These are phyloP conservation scores for Nothocercus julius DNA, from an alignment of 2,113 vertebrate genomes.

Conservation along the genomic window DNA sequence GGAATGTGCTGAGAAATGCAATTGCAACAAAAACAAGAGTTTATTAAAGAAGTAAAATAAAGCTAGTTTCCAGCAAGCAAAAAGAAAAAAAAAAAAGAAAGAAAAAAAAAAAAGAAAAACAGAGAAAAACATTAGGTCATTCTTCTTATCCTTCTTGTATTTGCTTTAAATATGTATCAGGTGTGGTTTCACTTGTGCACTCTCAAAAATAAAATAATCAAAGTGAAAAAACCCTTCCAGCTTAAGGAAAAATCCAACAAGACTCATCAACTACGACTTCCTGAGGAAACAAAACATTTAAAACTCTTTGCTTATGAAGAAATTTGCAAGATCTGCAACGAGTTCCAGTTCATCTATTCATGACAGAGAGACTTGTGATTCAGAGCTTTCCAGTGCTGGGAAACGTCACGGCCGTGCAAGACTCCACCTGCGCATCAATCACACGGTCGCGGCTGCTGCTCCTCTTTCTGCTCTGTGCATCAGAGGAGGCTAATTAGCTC, in stretches of 20 bases:
- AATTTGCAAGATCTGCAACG: background rate
- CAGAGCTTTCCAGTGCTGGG: background rate
- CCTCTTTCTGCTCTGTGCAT: background rate
- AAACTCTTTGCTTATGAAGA: background rate
- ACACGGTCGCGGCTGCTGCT: background rate
- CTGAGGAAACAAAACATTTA: background rate
- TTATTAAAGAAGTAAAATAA: constrained; percentile 16
- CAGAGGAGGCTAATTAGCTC: background rate
- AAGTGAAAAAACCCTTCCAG: background rate
- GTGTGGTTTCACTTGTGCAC: background rate
- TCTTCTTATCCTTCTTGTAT: background rate
- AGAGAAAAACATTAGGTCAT: background rate
- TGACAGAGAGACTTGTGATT: background rate
- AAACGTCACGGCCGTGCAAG: background rate
- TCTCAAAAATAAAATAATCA: background rate
- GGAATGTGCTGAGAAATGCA: background rate
- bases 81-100: background rate
- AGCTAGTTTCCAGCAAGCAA: background rate
- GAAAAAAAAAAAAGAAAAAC: background rate
- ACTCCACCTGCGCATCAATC: background rate
- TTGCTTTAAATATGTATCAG: background rate
- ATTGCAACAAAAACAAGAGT: background rate
- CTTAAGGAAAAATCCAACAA: background rate
- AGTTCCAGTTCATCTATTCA: background rate
- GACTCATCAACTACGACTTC: background rate